Base-by-base conservation (phyloP, 2,113 vertebrate species). In the Martes martes region DNA sequence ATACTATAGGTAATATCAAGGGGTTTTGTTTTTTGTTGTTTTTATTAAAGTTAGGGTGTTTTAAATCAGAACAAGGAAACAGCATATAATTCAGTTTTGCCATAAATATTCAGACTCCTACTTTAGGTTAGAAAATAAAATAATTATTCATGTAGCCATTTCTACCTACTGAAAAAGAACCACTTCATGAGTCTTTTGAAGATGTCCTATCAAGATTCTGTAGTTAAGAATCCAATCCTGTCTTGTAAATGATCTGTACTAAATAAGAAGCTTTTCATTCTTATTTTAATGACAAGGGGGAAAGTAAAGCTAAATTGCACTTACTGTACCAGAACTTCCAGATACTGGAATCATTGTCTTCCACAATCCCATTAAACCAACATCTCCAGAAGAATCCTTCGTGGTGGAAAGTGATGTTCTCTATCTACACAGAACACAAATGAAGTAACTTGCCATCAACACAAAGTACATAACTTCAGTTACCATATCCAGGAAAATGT, bases 321-420 rank as follows among this genome's bases (percentile, higher is more conserved):
- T 99, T 99, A 99, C 99, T 99, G 82, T 99, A 99, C 99, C 99
- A 99, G 97, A 99, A 99, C 88, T 98, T 99, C 99, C 99, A 99
- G 92, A 99, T 98, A 97, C 98, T 97, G 57, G 96, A 98, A 88
- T 98, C 96, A 52, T 99, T 98, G 9, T 99, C 98, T 24, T 82
- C 98, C 61, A 94, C 90, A 52, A 97, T 91, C 14, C 98, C 99
- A 92, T 74, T 97, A 98, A 99, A 99, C 93, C 98, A 99, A 96
- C 99, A 99, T 88, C 98, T 99, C 99, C 99, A 99, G 98, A 99
- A 99, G 96, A 99, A 99, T 18, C 99, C 99, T 98, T 99, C 99
- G 63, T 99, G 99, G 97, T 99, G 99, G 86, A 99, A 99, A 94
- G 97, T 99, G 61, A 98, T 95, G 7, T 98, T 98, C 36, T 99